A percentile compares a stretch with the other conserved stretches of the same genome.
phyloP scores from a whole-genome alignment of 2,888 invertebrate species.

The Bruchidius siliquastri region DNA sequence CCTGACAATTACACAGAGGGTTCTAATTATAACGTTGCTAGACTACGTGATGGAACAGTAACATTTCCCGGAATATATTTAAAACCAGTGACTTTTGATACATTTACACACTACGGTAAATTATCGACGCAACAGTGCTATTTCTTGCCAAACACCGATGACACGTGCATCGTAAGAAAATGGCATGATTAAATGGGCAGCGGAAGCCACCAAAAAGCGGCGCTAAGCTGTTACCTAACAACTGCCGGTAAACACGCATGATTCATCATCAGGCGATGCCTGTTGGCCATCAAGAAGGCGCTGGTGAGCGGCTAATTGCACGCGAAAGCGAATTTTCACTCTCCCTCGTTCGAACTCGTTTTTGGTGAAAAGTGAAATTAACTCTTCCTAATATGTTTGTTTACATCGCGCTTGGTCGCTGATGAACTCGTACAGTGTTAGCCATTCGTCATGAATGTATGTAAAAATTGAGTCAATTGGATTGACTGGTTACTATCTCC shows the following conservation, averaged over 20 bases:
- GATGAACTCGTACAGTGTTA: no score
- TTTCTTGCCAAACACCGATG: no score
- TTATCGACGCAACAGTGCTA: no score
- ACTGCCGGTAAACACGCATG: background rate
- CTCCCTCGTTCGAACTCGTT: constrained; percentile 12
- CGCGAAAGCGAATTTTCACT: constrained; percentile 23
- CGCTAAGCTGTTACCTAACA: background rate
- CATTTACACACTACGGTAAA: no score
- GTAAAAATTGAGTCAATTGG: no score
- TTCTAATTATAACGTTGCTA: no score
- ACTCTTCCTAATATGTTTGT: constrained; percentile 15
- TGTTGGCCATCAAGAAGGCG: background rate
- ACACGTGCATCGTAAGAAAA: background rate
- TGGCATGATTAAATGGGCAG: background rate
- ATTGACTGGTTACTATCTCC: no score
- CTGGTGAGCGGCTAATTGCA: constrained; percentile 6
- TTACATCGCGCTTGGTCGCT: constrained; percentile 5
- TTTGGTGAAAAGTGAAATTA: constrained; percentile 20
- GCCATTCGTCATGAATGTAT: no score
- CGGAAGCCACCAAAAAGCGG: background rate
- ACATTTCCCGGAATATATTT: no score
- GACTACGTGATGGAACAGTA: no score
- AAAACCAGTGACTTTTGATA: no score
- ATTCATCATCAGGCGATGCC: background rate
- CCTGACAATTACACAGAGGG: no score